Base-by-base conservation (phyloP, 2,113 vertebrate genomes). In the Cephalopholis sonnerati region DNA sequence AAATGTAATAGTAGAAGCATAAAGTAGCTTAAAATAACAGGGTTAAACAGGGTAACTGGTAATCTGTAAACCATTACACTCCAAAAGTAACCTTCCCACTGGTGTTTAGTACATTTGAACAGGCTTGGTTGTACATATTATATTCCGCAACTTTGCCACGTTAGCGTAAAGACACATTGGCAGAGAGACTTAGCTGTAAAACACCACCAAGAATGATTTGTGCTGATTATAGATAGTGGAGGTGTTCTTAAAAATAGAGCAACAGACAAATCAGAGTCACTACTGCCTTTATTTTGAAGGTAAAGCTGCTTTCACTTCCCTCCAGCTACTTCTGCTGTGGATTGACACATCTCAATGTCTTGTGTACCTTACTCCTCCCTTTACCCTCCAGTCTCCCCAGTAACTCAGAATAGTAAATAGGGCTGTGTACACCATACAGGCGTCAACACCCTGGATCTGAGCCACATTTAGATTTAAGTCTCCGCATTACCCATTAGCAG, bases 351-450 rank as follows among this genome's bases (percentile, higher is more conserved):
- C 53, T 73, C 1, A 1, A 22, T 67, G 0, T 24, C 41, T 46
- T 22, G 44, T 71, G 67, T 16, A 39, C 61, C 61, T 55, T 77
- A 76, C 32, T 71, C 86, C 84, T 87, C 80, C 77, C 82, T 79
- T 25, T 70, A 77, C 36, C 51, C 74, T 76, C 20, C 67, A 61
- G 77, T 75, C 63, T 82, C 77, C 73, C 66, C 77, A 87, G 89
- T 78, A 76, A 86, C 90, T 82, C 69, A 76, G 70, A 90, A 87
- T 87, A 90, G 87, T 86, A 92, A 79, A 89, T 76, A 68, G 69
- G 61, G 32, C 78, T 53, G 10, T 63, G 20, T 77, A 77, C 88
- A 73, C 85, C 69, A 81, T 88, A 39, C 70, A 83, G 89, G 86
- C 81, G 16, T 90, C 88, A 81, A 74, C 83, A 54, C 24, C 50